Evolutionary conservation across 2,888 invertebrate genomes (phyloP).

Genomic region (Chrysolina haemoptera): DNA sequence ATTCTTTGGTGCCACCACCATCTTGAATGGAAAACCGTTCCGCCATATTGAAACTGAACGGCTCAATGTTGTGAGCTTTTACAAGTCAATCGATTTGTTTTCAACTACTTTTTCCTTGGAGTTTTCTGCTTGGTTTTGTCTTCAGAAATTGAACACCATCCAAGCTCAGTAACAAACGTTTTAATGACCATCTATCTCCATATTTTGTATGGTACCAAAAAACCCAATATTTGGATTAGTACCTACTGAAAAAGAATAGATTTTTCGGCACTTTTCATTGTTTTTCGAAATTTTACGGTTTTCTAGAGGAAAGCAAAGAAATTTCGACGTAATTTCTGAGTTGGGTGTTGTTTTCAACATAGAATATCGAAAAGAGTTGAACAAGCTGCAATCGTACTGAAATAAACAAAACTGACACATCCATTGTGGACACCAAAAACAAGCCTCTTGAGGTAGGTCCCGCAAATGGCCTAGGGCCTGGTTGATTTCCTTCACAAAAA

Average conservation of each 20-base stretch:
- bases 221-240: no score
- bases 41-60: slow-evolving; percentile 12
- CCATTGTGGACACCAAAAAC: background rate
- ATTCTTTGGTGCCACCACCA: background rate
- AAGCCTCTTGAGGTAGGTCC: slow-evolving; percentile 4
- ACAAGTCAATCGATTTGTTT: background rate
- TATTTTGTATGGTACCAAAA: no score
- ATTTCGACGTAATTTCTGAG: no score
- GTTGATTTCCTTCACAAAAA: slow-evolving; percentile 30
- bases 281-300: no score
- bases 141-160: background rate
- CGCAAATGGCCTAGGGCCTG: background rate
- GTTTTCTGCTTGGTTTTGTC: background rate
- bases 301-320: no score
- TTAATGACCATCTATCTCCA: no score
- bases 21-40: background rate
- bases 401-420: background rate
- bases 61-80: background rate
- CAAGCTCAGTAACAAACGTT: no score
- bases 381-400: background rate
- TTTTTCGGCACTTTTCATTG: no score
- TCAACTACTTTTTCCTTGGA: background rate
- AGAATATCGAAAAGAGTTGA: background rate
- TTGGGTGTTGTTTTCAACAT: background rate
- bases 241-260: no score